Conservation (phyloP, 1,140 invertebrate genomes). For the Tetraneura akinire region DNA sequence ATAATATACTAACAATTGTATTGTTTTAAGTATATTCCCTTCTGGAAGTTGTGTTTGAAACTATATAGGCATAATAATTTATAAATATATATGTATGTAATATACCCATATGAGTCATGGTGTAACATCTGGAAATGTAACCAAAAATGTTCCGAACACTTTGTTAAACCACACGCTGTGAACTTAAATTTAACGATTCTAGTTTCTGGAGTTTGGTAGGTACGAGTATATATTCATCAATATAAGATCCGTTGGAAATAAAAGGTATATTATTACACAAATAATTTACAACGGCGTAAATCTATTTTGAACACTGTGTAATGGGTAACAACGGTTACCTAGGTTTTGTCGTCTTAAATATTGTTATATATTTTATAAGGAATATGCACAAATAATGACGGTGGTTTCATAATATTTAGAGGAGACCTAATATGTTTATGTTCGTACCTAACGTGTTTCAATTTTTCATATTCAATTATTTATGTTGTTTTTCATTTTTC, state of each 20-base stretch:
- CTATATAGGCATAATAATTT: no score
- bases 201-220: constrained; percentile 7
- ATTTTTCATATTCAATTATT: no score
- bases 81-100: neutral
- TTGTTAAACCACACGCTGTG: neutral
- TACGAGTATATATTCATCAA: no score
- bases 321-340: neutral
- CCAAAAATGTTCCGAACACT: neutral
- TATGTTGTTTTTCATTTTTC: no score
- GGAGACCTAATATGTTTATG: no score
- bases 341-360: no score
- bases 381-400: no score
- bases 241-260: neutral
- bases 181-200: constrained; percentile 8
- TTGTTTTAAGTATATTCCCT: no score
- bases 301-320: neutral
- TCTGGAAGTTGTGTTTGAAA: no score
- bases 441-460: no score
- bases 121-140: constrained; percentile 26
- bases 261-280: neutral
- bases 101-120: neutral
- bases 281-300: neutral
- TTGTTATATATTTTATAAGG: neutral
- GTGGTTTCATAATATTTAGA: no score
- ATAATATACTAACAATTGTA: no score